Evolutionary conservation across 2,797 vertebrate genomes (phyloP).

Genomic region (Chaunax sp.): DNA sequence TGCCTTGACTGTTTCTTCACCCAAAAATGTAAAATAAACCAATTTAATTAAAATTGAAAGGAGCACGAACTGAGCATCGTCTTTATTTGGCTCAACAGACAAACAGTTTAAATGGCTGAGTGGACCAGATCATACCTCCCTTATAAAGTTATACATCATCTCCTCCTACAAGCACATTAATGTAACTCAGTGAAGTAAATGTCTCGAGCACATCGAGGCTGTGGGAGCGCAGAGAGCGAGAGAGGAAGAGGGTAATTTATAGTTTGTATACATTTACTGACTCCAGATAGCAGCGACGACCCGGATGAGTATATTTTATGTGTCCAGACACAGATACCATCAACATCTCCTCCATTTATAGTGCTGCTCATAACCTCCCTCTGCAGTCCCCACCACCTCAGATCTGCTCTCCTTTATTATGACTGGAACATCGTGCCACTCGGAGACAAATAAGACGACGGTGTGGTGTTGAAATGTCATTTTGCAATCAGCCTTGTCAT

Average conservation of each 20-base stretch:
- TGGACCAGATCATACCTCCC: slow-evolving; percentile 71
- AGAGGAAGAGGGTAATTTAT: slow-evolving; percentile 85
- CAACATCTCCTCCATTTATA: slow-evolving; percentile 84
- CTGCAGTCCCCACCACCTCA: slow-evolving; percentile 8
- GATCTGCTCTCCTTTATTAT: slow-evolving; percentile 13
- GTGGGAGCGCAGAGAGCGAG: slow-evolving; percentile 67
- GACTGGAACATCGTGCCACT: slow-evolving; percentile 58
- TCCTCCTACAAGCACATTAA: slow-evolving; percentile 58
- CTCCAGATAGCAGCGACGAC: slow-evolving; percentile 89
- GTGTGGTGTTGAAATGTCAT: slow-evolving; percentile 36
- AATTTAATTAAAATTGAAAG: background rate
- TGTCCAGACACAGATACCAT: slow-evolving; percentile 76
- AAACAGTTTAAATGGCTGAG: slow-evolving; percentile 3
- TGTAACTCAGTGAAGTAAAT: slow-evolving; percentile 58
- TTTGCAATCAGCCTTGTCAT: slow-evolving; percentile 44
- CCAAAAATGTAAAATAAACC: background rate
- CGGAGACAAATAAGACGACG: slow-evolving; percentile 57
- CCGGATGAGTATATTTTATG: slow-evolving; percentile 85
- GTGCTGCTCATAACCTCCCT: slow-evolving; percentile 74
- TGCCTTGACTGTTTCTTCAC: too few species aligned
- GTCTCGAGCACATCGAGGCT: slow-evolving; percentile 74
- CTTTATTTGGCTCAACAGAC: background rate
- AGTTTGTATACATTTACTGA: slow-evolving; percentile 92
- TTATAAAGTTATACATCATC: slow-evolving; percentile 70
- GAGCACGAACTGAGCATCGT: background rate